Percentiles rank a stretch among this genome's conserved stretches.
Evolutionary conservation across 2,888 invertebrate species (phyloP).

Genomic region (Amphipyra berbera): DNA sequence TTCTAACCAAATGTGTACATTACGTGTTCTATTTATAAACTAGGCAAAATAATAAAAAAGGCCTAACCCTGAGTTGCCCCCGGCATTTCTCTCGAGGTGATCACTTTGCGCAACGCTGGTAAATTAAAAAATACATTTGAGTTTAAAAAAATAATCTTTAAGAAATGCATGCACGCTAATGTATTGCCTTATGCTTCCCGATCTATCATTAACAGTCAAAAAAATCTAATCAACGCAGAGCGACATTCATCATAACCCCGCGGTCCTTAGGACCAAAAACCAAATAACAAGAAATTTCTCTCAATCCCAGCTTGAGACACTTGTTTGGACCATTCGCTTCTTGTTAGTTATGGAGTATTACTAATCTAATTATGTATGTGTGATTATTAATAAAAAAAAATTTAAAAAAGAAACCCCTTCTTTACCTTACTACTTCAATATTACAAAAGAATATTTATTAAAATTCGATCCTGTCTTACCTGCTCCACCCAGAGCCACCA

Average conservation of each 20-base stretch:
- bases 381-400: no score
- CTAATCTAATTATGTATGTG: no score
- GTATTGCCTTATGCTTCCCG: not conserved
- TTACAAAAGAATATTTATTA: not conserved
- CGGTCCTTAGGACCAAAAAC: no score
- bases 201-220: no score
- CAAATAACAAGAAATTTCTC: no score
- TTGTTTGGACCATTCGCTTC: no score
- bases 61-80: conserved; percentile 51
- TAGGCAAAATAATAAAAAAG: conserved; percentile 46
- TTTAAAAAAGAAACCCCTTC: no score
- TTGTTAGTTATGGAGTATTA: no score
- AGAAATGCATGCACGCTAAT: conserved; percentile 20
- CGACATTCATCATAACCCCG: no score
- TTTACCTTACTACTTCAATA: not conserved
- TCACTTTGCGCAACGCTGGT: conserved; percentile 52
- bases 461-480: conserved; percentile 64
- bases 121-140: conserved; percentile 48
- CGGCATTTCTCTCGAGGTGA: conserved; percentile 56
- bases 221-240: no score
- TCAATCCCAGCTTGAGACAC: no score
- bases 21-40: not conserved
- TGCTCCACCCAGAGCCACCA: conserved; percentile 93
- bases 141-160: not conserved
- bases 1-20: not conserved